Evolutionary conservation across 1,140 invertebrate genomes (phyloP), one percentile per base, ranked within the genome.

Genomic region (Drosophila nebulosa): DNA sequence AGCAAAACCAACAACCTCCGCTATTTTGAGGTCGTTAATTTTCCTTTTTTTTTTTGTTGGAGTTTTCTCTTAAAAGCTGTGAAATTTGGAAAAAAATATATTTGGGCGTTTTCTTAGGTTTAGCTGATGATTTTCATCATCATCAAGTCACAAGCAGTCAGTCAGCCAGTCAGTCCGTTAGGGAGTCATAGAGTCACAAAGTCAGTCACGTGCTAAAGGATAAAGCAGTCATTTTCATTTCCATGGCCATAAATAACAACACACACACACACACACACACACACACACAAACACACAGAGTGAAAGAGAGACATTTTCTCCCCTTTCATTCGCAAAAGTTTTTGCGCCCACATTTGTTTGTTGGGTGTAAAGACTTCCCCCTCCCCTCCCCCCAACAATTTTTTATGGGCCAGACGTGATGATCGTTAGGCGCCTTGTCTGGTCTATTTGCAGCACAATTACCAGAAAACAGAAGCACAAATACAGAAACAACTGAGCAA

Each of bases 381-480:
- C 9, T 10, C 39, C 18, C 39, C 39, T n/a, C 9, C 30, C 39
- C 18, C 39, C 39, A 68, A 77, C 79, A 68, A 77, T 52, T 81
- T 86, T 85, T 86, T 86, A 86, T 81, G 81, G 64, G 64, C 83
- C 52, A 59, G 86, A 86, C 83, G 81, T 86, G 81, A 81, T 86
- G 69, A 81, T 78, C 71, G 39, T 46, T 46, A 62, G 68, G 72
- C 63, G 68, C 66, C 74, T 79, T 58, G 46, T 52, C 57, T 26
- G 70, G 62, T 74, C 71, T 69, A 74, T 78, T 74, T 74, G 36
- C 42, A 63, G 64, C 27, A 26, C 57, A 69, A 64, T 75, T 69
- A 64, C 60, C 16, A 32, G 46, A 36, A 50, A 56, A 46, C 22
- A 46, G 30, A 32, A 32, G 10, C 3, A 32, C 9, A 32, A 32